Evolutionary conservation across 2,888 invertebrate species (phyloP), one percentile per base, ranked within the genome.

Genomic region (Gymnocheta viridis): DNA sequence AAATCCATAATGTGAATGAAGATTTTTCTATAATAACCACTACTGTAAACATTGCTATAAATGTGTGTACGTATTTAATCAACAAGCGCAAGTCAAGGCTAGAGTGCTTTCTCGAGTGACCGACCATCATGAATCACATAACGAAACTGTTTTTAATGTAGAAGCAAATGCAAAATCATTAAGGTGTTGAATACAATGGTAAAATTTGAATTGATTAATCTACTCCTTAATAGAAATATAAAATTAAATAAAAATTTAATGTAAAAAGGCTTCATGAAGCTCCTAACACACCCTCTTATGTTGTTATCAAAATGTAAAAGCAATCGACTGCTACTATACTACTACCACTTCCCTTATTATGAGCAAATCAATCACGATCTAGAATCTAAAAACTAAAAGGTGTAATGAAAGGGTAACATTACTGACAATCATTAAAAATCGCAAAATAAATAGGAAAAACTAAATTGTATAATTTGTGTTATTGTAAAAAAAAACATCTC

Each of bases 241-340:
- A 24, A 54, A 54, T 32, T 56, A 56, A 54, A 29, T 6, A 54
- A 38, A 47, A 47, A 22, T 32, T 58, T 54, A 54, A 69, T 70
- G 29, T 58, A 38, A 56, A 72, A 77, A 66, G 67, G 72, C 84
- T 81, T 77, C 17, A 77, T 77, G 81, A 67, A 78, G 73, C 77
- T 84, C 72, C 82, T 60, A 79, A 82, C 78, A 78, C 73, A 87
- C 86, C 87, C 85, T 85, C 87, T 85, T 70, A 82, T 82, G 69
- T 79, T 80, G 77, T 86, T 79, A 83, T 81, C 69, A 86, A 81
- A 82, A 22, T 85, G 60, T 84, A 85, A 85, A 87, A 86, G 1
- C 3, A 84, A 87, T 84, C 88, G 86, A 85, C 84, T 85, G 82
- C 76, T 82, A 72, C 79, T 79, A 58, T 44, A 76, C 64, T 29